A percentile compares a stretch with the other conserved stretches of the same genome.
Evolutionary conservation across 1,140 invertebrate species (phyloP).

Genomic region (Sesamia nonagrioides): DNA sequence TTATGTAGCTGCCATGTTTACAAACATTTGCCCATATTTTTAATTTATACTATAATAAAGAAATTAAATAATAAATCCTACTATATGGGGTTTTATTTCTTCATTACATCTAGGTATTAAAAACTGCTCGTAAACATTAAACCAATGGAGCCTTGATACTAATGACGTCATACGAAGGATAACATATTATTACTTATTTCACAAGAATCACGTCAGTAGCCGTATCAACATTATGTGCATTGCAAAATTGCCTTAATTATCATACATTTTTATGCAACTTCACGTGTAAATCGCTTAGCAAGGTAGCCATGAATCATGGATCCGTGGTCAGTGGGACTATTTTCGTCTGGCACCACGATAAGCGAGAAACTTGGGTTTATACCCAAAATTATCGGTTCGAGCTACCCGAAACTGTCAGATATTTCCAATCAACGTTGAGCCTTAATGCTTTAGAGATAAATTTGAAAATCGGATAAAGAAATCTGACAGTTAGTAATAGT

Average conservation of each 20-base stretch:
- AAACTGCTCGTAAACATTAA: neutral
- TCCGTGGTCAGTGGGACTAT: constrained; percentile 40
- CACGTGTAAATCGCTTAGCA: constrained; percentile 32
- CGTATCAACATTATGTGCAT: constrained; percentile 37
- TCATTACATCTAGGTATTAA: neutral
- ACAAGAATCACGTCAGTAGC: constrained; percentile 41
- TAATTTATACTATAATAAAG: too few species aligned
- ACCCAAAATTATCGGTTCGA: constrained; percentile 20
- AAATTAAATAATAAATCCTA: too few species aligned
- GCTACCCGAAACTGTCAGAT: too few species aligned
- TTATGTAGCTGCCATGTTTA: neutral
- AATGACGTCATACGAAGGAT: constrained; percentile 37
- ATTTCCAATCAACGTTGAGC: too few species aligned
- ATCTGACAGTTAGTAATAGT: too few species aligned
- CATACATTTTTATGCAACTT: constrained; percentile 23
- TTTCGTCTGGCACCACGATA: constrained; percentile 43
- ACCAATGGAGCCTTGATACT: neutral
- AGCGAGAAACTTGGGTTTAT: constrained; percentile 30
- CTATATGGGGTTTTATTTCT: too few species aligned
- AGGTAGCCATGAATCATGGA: constrained; percentile 32
- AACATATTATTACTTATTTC: constrained; percentile 47
- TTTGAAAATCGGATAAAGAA: too few species aligned
- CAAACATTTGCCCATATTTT: neutral
- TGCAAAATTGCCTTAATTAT: constrained; percentile 47
- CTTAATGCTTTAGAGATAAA: too few species aligned